Percentiles rank a stretch among this genome's conserved stretches.
Conservation (phyloP, 2,797 vertebrate species). For the Eulemur rubriventer region DNA sequence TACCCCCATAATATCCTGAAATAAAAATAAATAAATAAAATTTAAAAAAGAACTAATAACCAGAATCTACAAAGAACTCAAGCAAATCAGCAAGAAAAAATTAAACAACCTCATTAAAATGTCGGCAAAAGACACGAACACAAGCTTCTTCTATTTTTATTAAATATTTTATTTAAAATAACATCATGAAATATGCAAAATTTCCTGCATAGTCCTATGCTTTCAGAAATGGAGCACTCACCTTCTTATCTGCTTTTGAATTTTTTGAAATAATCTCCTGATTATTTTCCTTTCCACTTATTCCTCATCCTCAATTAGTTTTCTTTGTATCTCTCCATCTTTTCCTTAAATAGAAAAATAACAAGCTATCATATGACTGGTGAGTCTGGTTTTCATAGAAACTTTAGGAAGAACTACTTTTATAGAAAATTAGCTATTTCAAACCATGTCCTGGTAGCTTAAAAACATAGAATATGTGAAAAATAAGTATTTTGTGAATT, state of each 20-base stretch:
- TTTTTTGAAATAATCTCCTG: neutral
- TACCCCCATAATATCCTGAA: too few species aligned
- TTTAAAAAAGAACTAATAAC: too few species aligned
- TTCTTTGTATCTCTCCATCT: neutral
- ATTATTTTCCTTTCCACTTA: neutral
- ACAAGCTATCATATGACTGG: neutral
- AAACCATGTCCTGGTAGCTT: neutral
- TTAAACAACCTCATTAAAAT: neutral
- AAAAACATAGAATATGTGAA: neutral
- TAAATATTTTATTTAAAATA: neutral
- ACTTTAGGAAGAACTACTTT: neutral
- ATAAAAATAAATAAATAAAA: too few species aligned
- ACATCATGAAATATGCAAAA: neutral
- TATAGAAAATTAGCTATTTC: neutral
- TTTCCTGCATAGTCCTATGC: rapidly evolving
- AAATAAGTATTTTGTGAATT: neutral
- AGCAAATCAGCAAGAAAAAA: too few species aligned
- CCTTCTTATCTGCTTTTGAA: neutral
- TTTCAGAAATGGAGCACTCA: neutral
- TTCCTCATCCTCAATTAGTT: neutral
- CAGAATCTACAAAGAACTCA: too few species aligned
- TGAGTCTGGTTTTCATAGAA: neutral
- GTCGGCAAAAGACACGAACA: too few species aligned
- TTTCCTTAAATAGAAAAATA: neutral
- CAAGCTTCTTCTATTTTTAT: too few species aligned